Conservation (phyloP, 2,113 vertebrate species). For the Poeciliopsis occidentalis region DNA sequence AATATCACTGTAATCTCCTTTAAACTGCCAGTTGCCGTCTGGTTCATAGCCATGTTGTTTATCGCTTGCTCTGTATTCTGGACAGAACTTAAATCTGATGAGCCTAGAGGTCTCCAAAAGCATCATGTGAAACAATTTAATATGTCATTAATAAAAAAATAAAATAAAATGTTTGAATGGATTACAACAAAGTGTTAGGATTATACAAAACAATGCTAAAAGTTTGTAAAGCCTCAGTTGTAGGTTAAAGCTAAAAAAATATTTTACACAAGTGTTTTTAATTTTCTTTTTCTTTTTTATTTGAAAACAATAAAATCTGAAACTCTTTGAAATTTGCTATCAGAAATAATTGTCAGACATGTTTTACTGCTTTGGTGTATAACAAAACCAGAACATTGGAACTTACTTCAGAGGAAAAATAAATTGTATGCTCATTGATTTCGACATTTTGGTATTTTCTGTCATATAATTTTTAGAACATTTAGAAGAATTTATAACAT, state of each 20-base stretch:
- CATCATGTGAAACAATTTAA: too few relatives aligned
- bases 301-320: not conserved
- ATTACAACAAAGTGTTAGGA: too few relatives aligned
- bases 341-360: too few relatives aligned
- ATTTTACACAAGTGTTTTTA: not conserved
- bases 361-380: not conserved
- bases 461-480: not conserved
- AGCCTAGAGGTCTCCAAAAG: slow-evolving; percentile 1
- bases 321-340: too few relatives aligned
- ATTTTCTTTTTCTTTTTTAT: too few relatives aligned
- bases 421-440: not conserved
- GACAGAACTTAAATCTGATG: slow-evolving; percentile 20
- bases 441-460: not conserved
- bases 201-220: too few relatives aligned
- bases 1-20: slow-evolving; percentile 77
- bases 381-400: not conserved
- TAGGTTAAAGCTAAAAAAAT: not conserved
- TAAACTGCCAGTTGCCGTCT: slow-evolving; percentile 74
- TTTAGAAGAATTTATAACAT: not conserved
- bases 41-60: slow-evolving; percentile 51
- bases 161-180: too few relatives aligned
- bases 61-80: slow-evolving; percentile 45
- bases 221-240: too few relatives aligned
- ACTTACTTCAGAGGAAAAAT: not conserved
- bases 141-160: too few relatives aligned